Base-by-base conservation (phyloP, 1,140 invertebrate species). In the Cherax quadricarinatus region DNA sequence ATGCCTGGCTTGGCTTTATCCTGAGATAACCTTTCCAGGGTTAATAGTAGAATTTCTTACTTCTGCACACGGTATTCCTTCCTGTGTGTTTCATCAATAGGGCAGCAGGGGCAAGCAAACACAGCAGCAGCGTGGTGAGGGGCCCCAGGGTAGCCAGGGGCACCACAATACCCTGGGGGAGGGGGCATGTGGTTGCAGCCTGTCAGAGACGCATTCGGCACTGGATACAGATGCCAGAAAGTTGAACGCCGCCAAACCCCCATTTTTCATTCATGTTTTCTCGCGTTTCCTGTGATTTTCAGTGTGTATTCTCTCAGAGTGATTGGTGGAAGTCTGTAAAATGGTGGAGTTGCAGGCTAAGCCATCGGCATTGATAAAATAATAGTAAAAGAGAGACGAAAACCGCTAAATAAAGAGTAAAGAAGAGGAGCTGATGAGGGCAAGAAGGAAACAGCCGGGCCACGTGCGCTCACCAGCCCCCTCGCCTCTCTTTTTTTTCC, bases 161-260 rank as follows among this genome's bases (percentile, higher is more conserved):
- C 75, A 88, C 75, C 86, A 62, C 73, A 80, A 80, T 88, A 80
- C 86, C 86, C 86, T n/a, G 53, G 41, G 53, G 53, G 53, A 14
- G 53, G 79, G 85, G 84, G 83, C 90, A 91, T 91, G 85, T 91
- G 90, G 84, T 81, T 86, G 90, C 84, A 91, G 90, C 87, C 84
- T 91, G 84, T 91, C 75, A 75, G 88, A 48, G 75, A 30, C 75
- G 90, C 90, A 91, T 86, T 91, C 84, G 84, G 60, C 84, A 91
- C 82, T 91, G 60, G 84, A 80, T 84, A 86, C 79, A 60, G 90
- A 91, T 91, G 90, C 90, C 90, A 91, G 84, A 86, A 91, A 91
- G 90, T 81, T 66, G 78, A 30, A 30, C 57, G 41, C 53, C 18
- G 24, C 60, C 12, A 53, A 21, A 30, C 66, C 49, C 57, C 49